phyloP scores from a whole-genome alignment of 30 jellyfish, hydroid and myxozoan genomes.

The Chironex yamaguchii region DNA sequence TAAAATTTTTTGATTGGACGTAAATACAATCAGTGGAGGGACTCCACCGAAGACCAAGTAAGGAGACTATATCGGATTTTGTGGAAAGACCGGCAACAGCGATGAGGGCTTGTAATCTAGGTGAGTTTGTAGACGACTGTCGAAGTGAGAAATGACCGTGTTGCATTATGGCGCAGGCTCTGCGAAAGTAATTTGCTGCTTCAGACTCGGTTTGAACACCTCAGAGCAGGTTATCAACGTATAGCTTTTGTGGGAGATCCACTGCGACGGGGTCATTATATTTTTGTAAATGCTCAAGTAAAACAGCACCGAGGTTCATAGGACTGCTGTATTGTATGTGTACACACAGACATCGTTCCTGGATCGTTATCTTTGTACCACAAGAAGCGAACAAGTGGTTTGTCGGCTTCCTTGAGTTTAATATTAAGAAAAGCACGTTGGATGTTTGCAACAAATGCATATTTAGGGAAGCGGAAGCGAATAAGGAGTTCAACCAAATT shows the following conservation, averaged over 20 bases:
- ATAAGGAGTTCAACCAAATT: constrained; percentile 23
- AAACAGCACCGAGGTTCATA: constrained; percentile 50
- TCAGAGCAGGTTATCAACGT: constrained; percentile 34
- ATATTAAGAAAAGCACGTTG: constrained; percentile 29
- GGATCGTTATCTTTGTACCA: constrained; percentile 65
- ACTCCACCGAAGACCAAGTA: too few relatives aligned
- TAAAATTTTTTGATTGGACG: constrained; percentile 7
- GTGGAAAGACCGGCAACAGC: too few relatives aligned
- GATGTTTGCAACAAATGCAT: constrained; percentile 51
- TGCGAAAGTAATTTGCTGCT: too few relatives aligned
- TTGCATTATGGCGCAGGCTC: too few relatives aligned
- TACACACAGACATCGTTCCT: constrained; percentile 22
- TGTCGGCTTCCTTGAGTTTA: constrained; percentile 26
- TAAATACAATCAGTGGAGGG: not conserved
- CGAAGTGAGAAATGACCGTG: too few relatives aligned
- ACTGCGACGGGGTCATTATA: constrained; percentile 16
- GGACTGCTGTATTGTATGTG: constrained; percentile 61
- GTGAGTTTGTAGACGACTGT: too few relatives aligned
- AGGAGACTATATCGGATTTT: too few relatives aligned
- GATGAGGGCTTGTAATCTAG: too few relatives aligned
- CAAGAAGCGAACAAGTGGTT: constrained; percentile 19
- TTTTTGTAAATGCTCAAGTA: constrained; percentile 22
- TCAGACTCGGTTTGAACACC: constrained; percentile 44
- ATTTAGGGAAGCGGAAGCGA: constrained; percentile 40
- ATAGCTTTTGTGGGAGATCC: constrained; percentile 27